Base-by-base conservation (phyloP, 2,888 invertebrate genomes). In the Notodonta dromedarius region DNA sequence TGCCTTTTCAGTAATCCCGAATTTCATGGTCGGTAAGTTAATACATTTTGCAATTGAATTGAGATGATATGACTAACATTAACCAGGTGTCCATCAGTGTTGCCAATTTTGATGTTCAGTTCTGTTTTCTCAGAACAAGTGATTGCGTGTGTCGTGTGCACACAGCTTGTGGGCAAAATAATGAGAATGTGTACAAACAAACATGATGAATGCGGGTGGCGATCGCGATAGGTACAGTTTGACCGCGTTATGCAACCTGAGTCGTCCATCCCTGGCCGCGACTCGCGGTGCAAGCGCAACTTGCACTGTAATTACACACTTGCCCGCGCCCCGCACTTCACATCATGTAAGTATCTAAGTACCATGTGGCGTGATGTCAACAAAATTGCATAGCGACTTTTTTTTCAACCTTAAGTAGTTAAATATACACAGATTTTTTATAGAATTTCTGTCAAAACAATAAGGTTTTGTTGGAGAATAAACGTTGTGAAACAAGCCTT, bases 241-340 rank as follows among this genome's bases (percentile, higher is more conserved):
- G 82, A 73, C 66, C 72, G n/a, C 13, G 86, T 91, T 89, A 89
- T 90, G 91, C 88, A 91, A 91, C 74, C 67, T 62, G 87, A 87
- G 78, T 71, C 80, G 80, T 79, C 68, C 58, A 24, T n/a, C 73
- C 73, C 73, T 65, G 75, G 67, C 63, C 62, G 58, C n/a, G 39
- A 46, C 63, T 44, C 71, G 67, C 73, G 65, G 73, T 70, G 71
- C 73, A 63, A 66, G 74, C 76, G 77, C 82, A 80, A 78, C 73
- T 80, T 80, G 76, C 74, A 62, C 80, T 87, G 89, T 90, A 90
- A 90, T 90, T 89, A 86, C 88, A 90, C 79, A 83, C 88, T 79
- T 75, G 77, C 73, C 67, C 68, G 40, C 63, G 62, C 62, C 63
- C 39, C 35, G 32, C 39, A 52, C 11, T 14, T n/a, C 39, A 7